phyloP scores from a whole-genome alignment of 2,888 invertebrate species.

The Leptura quadrifasciata region DNA sequence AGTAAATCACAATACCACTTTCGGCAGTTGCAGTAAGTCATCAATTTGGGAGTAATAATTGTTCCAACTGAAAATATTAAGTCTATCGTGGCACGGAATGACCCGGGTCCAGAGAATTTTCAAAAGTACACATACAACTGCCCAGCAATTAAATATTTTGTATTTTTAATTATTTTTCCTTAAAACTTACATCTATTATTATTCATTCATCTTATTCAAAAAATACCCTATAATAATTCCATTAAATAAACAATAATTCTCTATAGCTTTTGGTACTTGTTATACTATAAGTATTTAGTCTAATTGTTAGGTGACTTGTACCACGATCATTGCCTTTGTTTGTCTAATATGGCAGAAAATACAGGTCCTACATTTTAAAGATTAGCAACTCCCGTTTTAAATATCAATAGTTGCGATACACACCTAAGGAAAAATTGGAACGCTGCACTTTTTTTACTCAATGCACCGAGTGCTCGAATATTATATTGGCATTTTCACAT shows the following conservation, averaged over 20 bases:
- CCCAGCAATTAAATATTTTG: constrained; percentile 51
- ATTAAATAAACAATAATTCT: constrained; percentile 68
- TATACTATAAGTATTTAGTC: constrained; percentile 62
- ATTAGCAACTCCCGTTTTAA: constrained; percentile 44
- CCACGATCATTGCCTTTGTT: constrained; percentile 61
- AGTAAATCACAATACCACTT: constrained; percentile 67
- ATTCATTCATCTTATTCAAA: constrained; percentile 56
- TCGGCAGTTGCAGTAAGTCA: constrained; percentile 52
- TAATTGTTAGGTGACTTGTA: constrained; percentile 63
- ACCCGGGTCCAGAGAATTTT: constrained; percentile 28
- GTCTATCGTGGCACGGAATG: constrained; percentile 35
- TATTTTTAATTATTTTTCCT: constrained; percentile 55
- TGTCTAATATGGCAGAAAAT: constrained; percentile 47
- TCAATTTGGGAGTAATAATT: constrained; percentile 47
- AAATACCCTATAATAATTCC: constrained; percentile 66
- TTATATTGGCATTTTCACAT: constrained; percentile 50
- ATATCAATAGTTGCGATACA: constrained; percentile 40
- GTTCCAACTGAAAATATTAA: constrained; percentile 29
- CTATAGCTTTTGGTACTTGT: constrained; percentile 68
- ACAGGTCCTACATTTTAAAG: constrained; percentile 33
- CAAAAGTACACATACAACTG: constrained; percentile 47
- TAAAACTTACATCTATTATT: constrained; percentile 59
- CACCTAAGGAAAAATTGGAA: constrained; percentile 56
- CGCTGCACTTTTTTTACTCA: constrained; percentile 47
- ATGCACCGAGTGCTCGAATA: constrained; percentile 41